phyloP scores from a whole-genome alignment of 2,797 vertebrate genomes.

The Myripristis murdjan region DNA sequence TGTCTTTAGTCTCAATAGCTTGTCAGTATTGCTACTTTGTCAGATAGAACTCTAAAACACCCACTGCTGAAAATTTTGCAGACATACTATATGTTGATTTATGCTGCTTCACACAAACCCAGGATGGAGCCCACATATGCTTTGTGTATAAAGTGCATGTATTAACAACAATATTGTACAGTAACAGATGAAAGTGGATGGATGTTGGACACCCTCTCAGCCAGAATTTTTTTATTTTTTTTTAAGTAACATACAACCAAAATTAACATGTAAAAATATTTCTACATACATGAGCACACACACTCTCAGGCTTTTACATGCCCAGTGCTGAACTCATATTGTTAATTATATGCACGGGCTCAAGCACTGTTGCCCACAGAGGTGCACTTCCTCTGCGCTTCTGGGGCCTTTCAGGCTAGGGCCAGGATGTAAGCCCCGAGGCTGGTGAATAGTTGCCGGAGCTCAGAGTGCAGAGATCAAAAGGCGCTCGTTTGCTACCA shows the following conservation, averaged over 20 bases:
- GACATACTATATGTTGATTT: conserved; percentile 54
- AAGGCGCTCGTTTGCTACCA: conserved; percentile 74
- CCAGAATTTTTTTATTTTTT: too few relatives aligned
- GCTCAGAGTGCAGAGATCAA: conserved; percentile 77
- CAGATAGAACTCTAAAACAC: conserved; percentile 61
- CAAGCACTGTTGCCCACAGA: conserved; percentile 49
- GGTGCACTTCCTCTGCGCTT: conserved; percentile 56
- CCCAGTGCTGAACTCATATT: conserved; percentile 37
- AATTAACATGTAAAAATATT: conserved; percentile 12
- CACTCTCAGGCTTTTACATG: conserved; percentile 33
- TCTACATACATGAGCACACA: conserved; percentile 5
- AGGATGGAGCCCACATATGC: conserved; percentile 30
- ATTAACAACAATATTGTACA: not conserved
- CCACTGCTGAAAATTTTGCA: conserved; percentile 47
- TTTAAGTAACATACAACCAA: conserved; percentile 1
- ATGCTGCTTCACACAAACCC: conserved; percentile 30
- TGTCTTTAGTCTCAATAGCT: conserved; percentile 69
- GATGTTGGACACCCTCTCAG: conserved; percentile 14
- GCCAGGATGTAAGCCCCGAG: conserved; percentile 72
- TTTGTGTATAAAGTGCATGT: conserved; percentile 17
- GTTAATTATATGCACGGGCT: conserved; percentile 57
- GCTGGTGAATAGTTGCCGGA: conserved; percentile 64
- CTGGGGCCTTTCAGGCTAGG: conserved; percentile 57
- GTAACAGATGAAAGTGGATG: conserved; percentile 11
- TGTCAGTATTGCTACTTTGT: conserved; percentile 68